Base-by-base conservation (phyloP, 2,797 vertebrate genomes). In the Geotrypetes seraphini region DNA sequence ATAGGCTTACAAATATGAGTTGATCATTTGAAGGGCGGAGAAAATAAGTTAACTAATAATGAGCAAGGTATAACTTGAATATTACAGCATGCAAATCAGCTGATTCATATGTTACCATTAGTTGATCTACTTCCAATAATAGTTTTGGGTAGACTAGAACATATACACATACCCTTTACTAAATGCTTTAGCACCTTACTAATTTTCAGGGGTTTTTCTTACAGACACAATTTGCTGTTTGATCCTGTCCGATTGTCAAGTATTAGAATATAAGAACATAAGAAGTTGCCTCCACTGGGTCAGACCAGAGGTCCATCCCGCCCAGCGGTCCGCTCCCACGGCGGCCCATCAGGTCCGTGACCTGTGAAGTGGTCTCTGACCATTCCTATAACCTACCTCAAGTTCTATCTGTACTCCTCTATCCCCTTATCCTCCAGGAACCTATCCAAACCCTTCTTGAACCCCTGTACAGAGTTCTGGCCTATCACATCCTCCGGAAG, bases 151-250 rank as follows among this genome's bases (percentile, higher is more conserved):
- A 4, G 58, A 71, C 57, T 61, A 58, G 53, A 74, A 53, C 70
- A 75, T 61, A 68, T 60, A 62, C 66, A 66, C 54, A n/a, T n/a
- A n/a, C 68, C 67, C 61, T 71, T 78, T 67, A 70, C 73, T 75
- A 71, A 75, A 73, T 72, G 71, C 75, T 75, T 79, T 57, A 61
- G 58, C 69, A 54, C 63, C 60, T 48, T 71, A 58, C 70, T 73
- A 73, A 33, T 75, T 75, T 63, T 69, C 74, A 52, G 51, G 37
- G 41, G 43, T 63, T 70, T 71, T 66, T 66, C 82, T 82, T 78
- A 81, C 70, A 65, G 70, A 68, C 64, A 66, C 68, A 78, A 69
- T 79, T 78, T 75, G 70, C 75, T 75, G 60, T 71, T 72, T 79
- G 75, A 78, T 73, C 62, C 73, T 60, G 66, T 55, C 61, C 67